phyloP scores from a whole-genome alignment of 1,140 invertebrate species.

The Patella vulgata region DNA sequence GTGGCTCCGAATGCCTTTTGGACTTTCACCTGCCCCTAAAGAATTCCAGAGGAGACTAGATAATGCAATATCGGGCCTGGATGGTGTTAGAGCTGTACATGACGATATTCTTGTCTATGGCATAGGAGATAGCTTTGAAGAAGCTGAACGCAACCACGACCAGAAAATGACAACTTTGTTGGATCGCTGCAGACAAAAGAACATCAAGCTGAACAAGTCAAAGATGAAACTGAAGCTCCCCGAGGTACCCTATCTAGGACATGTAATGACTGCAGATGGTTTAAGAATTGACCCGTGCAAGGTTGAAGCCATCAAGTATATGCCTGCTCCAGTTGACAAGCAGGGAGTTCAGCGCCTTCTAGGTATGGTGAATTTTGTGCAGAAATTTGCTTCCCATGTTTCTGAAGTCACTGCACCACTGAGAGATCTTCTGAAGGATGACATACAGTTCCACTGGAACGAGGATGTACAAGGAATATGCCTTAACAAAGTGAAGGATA shows the following conservation, averaged over 20 bases:
- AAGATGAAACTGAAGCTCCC: constrained; percentile 19
- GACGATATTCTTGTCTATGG: constrained; percentile 57
- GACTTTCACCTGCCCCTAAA: constrained; percentile 55
- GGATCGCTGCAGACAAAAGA: constrained; percentile 15
- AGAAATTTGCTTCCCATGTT: constrained; percentile 54
- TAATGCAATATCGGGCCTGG: constrained; percentile 38
- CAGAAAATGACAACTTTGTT: constrained; percentile 20
- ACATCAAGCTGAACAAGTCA: constrained; percentile 23
- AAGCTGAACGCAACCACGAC: constrained; percentile 34
- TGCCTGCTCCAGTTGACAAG: constrained; percentile 15
- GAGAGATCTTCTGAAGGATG: constrained; percentile 18
- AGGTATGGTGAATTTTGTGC: constrained; percentile 61
- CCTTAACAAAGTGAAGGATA: constrained; percentile 14
- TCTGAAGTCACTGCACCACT: constrained; percentile 43
- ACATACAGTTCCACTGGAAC: constrained; percentile 20
- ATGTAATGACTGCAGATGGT: constrained; percentile 24
- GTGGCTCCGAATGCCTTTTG: constrained; percentile 58
- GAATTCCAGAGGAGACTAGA: constrained; percentile 6
- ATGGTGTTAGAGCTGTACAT: constrained; percentile 1
- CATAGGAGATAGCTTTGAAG: constrained; percentile 33
- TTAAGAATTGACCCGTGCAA: constrained; percentile 23
- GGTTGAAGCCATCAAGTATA: constrained; percentile 20
- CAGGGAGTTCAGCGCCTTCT: constrained; percentile 34
- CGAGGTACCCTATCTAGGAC: constrained; percentile 23
- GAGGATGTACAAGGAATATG: constrained; percentile 10